Percentiles rank a stretch among this genome's conserved stretches.
These are phyloP conservation scores for Encarsia formosa DNA, from an alignment of 2,888 invertebrate genomes.

Conservation along the genomic window DNA sequence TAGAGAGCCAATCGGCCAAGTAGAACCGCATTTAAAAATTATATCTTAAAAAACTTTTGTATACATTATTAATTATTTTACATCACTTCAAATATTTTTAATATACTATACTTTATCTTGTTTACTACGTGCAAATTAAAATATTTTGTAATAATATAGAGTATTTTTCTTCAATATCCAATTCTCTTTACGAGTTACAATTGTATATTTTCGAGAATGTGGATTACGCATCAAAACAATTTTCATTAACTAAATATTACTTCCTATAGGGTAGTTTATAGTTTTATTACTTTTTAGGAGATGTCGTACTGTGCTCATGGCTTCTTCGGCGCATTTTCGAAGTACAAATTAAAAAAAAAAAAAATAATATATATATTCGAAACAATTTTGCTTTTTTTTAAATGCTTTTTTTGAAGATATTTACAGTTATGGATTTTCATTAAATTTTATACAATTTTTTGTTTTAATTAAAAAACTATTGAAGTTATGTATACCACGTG, in stretches of 20 bases:
- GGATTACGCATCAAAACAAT: slow-evolving; percentile 21
- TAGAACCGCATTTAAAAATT: slow-evolving; percentile 27
- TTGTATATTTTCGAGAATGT: too few species aligned
- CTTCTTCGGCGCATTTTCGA: slow-evolving; percentile 16
- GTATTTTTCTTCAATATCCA: slow-evolving; percentile 10
- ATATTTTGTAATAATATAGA: slow-evolving; percentile 41
- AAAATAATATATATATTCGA: slow-evolving; percentile 1
- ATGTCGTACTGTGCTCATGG: slow-evolving; percentile 8
- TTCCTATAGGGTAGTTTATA: slow-evolving; percentile 8
- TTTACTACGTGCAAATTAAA: slow-evolving; percentile 40
- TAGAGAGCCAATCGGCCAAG: slow-evolving; percentile 30
- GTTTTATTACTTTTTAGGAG: slow-evolving; percentile 13
- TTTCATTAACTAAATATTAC: slow-evolving; percentile 12
- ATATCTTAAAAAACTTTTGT: slow-evolving; percentile 20
- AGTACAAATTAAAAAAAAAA: slow-evolving; percentile 11
- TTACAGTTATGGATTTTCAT: too few species aligned
- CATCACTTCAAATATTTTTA: slow-evolving; percentile 34
- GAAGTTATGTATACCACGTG: too few species aligned
- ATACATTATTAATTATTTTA: slow-evolving; percentile 20
- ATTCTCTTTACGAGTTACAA: slow-evolving; percentile 7
- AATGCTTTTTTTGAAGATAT: too few species aligned
- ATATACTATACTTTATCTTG: slow-evolving; percentile 41
- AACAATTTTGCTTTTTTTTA: not conserved
- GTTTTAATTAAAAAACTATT: too few species aligned
- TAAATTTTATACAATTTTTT: too few species aligned